Evolutionary conservation across 2,113 vertebrate genomes (phyloP).

Genomic region (Equus quagga): DNA sequence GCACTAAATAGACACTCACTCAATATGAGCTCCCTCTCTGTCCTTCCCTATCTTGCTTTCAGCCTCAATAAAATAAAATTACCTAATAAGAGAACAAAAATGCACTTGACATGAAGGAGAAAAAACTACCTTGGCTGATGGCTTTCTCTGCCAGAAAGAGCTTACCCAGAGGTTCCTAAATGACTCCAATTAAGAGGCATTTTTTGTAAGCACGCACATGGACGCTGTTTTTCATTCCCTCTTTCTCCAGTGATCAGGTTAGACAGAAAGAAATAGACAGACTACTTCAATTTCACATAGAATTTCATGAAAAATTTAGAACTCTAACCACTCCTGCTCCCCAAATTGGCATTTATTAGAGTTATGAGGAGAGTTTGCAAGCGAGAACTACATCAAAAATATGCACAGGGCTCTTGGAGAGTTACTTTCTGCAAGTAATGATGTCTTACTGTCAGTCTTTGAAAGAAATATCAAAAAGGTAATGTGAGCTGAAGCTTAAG

Average conservation of each 20-base stretch:
- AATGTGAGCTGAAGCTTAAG: constrained; percentile 81
- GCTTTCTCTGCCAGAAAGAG: background rate
- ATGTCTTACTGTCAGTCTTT: constrained; percentile 77
- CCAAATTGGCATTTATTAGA: constrained; percentile 76
- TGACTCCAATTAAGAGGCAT: constrained; percentile 66
- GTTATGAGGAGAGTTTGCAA: constrained; percentile 72
- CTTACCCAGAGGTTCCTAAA: constrained; percentile 39
- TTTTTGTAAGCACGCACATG: constrained; percentile 48
- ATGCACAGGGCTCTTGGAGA: constrained; percentile 69
- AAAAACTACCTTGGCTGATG: background rate
- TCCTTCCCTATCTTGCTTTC: background rate
- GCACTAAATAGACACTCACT: background rate
- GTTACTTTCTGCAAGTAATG: constrained; percentile 64
- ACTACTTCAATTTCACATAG: constrained; percentile 64
- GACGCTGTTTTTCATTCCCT: background rate
- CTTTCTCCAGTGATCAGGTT: constrained; percentile 51
- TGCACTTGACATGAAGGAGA: background rate
- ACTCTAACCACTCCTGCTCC: constrained; percentile 61
- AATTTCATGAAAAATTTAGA: constrained; percentile 77
- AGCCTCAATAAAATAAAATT: constrained; percentile 34
- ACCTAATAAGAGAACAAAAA: constrained; percentile 33
- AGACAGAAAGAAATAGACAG: constrained; percentile 74
- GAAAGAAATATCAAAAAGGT: constrained; percentile 80
- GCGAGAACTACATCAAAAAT: constrained; percentile 76
- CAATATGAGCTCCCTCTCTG: background rate